phyloP scores from a whole-genome alignment of 92 coral and sea anemone species.

The Metridium senile region DNA sequence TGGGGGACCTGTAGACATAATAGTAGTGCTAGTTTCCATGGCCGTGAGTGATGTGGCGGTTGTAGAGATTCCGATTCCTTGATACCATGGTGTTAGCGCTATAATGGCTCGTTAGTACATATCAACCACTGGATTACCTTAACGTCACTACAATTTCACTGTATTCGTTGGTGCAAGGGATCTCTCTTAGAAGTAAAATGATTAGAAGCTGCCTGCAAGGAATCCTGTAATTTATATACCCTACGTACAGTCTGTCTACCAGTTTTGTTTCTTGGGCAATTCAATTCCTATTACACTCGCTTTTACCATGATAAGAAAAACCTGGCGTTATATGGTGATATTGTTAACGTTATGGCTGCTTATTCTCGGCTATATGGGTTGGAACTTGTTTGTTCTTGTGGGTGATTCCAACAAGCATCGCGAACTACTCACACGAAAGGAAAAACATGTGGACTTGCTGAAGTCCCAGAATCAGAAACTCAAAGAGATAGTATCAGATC shows the following conservation, averaged over 20 bases:
- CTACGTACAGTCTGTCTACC: neutral
- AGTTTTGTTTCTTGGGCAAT: neutral
- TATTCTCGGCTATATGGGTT: slow-evolving; percentile 78
- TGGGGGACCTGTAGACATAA: neutral
- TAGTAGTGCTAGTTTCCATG: slow-evolving; percentile 27
- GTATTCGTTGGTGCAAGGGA: neutral
- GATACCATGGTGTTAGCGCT: neutral
- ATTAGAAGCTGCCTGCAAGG: neutral
- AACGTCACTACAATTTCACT: neutral
- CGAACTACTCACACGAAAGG: slow-evolving; percentile 55
- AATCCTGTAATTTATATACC: neutral
- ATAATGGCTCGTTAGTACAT: neutral
- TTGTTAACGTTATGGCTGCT: slow-evolving; percentile 74
- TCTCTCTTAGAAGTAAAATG: neutral
- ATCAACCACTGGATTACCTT: neutral
- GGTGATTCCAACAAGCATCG: slow-evolving; percentile 71
- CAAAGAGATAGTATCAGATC: slow-evolving; percentile 61
- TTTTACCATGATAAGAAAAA: slow-evolving; percentile 54
- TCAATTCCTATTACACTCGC: neutral
- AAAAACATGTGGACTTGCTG: slow-evolving; percentile 61
- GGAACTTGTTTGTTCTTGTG: slow-evolving; percentile 69
- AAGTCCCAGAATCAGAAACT: slow-evolving; percentile 58
- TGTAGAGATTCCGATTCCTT: neutral
- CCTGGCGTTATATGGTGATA: slow-evolving; percentile 68
- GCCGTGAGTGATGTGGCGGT: slow-evolving; percentile 44